Evolutionary conservation across 2,113 vertebrate species (phyloP).

Genomic region (Tichodroma muraria): DNA sequence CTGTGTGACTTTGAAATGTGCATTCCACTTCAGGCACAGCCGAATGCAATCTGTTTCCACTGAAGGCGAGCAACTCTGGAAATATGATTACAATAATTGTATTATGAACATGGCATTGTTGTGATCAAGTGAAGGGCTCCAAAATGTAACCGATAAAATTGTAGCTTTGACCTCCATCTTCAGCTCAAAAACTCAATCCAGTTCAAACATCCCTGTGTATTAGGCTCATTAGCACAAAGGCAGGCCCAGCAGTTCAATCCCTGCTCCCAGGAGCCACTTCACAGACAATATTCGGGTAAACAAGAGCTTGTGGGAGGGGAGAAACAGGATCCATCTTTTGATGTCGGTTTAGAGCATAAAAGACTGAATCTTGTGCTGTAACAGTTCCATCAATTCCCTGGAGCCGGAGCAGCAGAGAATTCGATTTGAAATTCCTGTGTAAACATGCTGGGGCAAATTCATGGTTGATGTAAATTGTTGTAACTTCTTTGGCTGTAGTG

Average conservation of each 20-base stretch:
- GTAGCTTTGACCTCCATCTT: constrained; percentile 59
- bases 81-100: constrained; percentile 53
- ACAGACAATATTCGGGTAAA: constrained; percentile 10
- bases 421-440: not conserved
- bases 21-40: not conserved
- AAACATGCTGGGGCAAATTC: constrained; percentile 16
- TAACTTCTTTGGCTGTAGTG: not conserved
- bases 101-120: constrained; percentile 38
- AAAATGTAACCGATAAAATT: constrained; percentile 66
- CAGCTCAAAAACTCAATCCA: constrained; percentile 31
- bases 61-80: constrained; percentile 56
- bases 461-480: not conserved
- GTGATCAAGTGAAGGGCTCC: constrained; percentile 58
- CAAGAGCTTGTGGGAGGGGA: constrained; percentile 14
- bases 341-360: not conserved
- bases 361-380: not conserved
- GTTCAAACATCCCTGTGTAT: constrained; percentile 47
- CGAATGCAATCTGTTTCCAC: constrained; percentile 60
- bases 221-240: constrained; percentile 43
- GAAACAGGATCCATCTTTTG: constrained; percentile 28
- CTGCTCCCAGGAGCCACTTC: constrained; percentile 7
- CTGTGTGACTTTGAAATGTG: constrained; percentile 50
- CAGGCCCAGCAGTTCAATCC: not conserved
- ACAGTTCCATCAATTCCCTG: not conserved
- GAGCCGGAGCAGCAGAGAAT: not conserved